Evolutionary conservation across 2,888 invertebrate species (phyloP), one percentile per base, ranked within the genome.

Genomic region (Chrysotoxum bicinctum): DNA sequence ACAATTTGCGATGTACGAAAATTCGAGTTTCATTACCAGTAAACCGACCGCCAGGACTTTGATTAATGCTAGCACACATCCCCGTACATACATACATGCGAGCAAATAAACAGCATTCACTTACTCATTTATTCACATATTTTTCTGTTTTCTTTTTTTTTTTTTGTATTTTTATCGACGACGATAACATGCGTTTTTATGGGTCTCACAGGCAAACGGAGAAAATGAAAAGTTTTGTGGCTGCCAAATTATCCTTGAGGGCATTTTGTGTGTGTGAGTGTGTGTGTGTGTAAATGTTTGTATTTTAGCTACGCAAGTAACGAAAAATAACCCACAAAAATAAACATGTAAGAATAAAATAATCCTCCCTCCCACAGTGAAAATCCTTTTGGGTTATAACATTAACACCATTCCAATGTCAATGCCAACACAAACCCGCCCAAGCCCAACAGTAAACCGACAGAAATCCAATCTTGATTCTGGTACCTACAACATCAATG

Each of bases 171-270:
- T 23, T 23, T 26, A 30, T 30, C 35, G 35, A 54, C 35, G 76
- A 62, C 78, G 78, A 64, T 83, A 78, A 83, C 79, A 84, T 79
- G 83, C 83, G 83, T 84, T 79, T 84, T 79, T 70, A 70, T 79
- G 62, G 26, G 58, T 52, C 75, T 68, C 79, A 64, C 30, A 52
- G 66, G 72, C 26, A 60, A 52, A 70, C 35, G 58, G 50, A 75
- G 79, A 72, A 80, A 84, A 84, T 84, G 75, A 84, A 84, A 84
- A 84, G 70, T 75, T 79, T 84, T 84, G 85, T 72, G 81, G 54
- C 72, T 74, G 69, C 81, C 75, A 87, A 87, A 87, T 87, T 79
- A 84, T 73, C 84, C 87, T 78, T 77, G 26, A 70, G 83, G 76
- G 78, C 75, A 86, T 79, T 45, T 19, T 64, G 12, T 5, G 16